Evolutionary conservation across 2,797 vertebrate genomes (phyloP), one percentile per base, ranked within the genome.

Genomic region (Aphelocoma californica): DNA sequence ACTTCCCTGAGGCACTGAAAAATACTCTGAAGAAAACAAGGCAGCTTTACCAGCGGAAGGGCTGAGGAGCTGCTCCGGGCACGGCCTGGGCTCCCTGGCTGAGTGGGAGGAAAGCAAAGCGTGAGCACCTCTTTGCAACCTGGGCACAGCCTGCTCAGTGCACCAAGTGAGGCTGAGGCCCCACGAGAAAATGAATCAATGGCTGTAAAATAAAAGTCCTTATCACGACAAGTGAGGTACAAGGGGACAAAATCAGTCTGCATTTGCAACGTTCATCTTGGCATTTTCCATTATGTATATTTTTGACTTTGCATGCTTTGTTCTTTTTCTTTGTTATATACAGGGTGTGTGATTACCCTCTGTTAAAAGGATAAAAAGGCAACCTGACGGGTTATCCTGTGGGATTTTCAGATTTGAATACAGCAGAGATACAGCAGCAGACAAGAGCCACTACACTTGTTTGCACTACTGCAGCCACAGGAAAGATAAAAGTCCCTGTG

Each of bases 11-110:
- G 1, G 29, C 32, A 28, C 19, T 38, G 79, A 40, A 36, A 87
- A 95, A 11, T 10, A 7, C 70, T 69, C 58, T 10, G 42, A 81
- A 75, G 73, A 38, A 81, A 85, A 36, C 21, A 61, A 58, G 64
- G 48, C 23, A 29, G 57, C 50, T 36, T 34, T 23, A 51, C 14
- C 40, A 21, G 71, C 2, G 0, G 51, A 66, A 85, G 64, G 66
- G 51, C 56, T 47, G 62, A 81, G 31, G 24, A 84, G 34, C 23
- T n/a, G 61, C 40, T 47, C 44, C 21, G 61, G 36, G 38, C 54
- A 53, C 0, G 0, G 47, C 47, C 14, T 13, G 19, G 26, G 36
- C 56, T 80, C 47, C 34, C 48, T 17, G 36, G 3, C 1, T 7
- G 38, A 50, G 38, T 4, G 34, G 31, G 34, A 79, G 74, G 54